A percentile compares a stretch with the other conserved stretches of the same genome.
These are phyloP conservation scores for Opisthograptis luteolata DNA, from an alignment of 2,888 invertebrate genomes.

Conservation along the genomic window DNA sequence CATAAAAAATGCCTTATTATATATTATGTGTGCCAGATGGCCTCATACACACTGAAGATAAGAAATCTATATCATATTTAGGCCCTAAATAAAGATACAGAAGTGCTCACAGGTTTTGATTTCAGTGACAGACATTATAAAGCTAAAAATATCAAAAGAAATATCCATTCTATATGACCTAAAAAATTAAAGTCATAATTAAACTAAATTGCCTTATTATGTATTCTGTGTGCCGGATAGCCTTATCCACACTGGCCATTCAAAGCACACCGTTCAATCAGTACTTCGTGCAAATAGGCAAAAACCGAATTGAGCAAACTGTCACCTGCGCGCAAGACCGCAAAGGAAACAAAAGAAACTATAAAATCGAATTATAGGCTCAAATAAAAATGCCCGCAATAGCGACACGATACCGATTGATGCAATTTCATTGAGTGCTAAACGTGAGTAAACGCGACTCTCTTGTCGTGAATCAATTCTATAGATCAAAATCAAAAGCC, in stretches of 20 bases:
- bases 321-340: slow-evolving; percentile 64
- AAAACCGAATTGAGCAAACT: slow-evolving; percentile 48
- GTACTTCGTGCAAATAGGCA: slow-evolving; percentile 28
- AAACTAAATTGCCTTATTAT: slow-evolving; percentile 2
- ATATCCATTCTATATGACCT: no score
- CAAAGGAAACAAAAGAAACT: slow-evolving; percentile 59
- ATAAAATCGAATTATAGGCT: slow-evolving; percentile 66
- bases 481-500: slow-evolving; percentile 46
- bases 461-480: slow-evolving; percentile 62
- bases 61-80: no score
- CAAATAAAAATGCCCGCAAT: slow-evolving; percentile 78
- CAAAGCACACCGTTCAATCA: slow-evolving; percentile 23
- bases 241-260: slow-evolving; percentile 2
- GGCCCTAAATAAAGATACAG: no score
- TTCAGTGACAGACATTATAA: no score
- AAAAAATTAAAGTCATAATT: background rate
- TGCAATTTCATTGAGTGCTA: slow-evolving; percentile 79
- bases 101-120: no score
- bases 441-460: slow-evolving; percentile 77
- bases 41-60: no score
- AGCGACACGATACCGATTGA: slow-evolving; percentile 75
- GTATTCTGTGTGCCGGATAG: slow-evolving; percentile 17
- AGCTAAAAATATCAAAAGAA: no score
- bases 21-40: no score
- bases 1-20: no score